These are phyloP conservation scores for Drosophila subquinaria DNA, from an alignment of 2,888 invertebrate genomes.

Conservation along the genomic window DNA sequence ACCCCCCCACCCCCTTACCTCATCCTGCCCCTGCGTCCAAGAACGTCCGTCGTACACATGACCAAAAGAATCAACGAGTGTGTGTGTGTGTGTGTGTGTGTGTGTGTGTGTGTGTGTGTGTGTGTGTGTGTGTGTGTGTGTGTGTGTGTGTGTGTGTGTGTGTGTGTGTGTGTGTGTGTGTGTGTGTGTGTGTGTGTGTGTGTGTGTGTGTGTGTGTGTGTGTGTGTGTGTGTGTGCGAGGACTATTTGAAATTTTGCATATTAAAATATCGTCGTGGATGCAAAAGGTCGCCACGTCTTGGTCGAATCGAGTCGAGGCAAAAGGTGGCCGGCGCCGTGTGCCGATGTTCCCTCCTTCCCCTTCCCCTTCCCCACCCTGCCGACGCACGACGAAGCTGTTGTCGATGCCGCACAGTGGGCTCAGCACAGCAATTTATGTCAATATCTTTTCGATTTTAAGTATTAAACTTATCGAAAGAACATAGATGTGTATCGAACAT, in stretches of 20 bases:
- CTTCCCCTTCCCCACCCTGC: conserved; percentile 26
- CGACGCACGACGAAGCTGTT: conserved; percentile 9
- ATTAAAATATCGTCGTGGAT: conserved; percentile 81
- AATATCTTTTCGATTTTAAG: not conserved
- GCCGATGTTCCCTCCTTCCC: conserved; percentile 35
- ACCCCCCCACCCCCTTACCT: too few species aligned
- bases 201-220: too few species aligned
- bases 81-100: conserved; percentile 25
- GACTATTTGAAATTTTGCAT: conserved; percentile 80
- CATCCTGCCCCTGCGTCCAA: conserved; percentile 23
- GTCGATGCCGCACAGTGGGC: conserved; percentile 34
- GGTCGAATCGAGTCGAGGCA: conserved; percentile 29
- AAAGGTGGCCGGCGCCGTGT: conserved; percentile 64
- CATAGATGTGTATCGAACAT: too few species aligned
- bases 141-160: too few species aligned
- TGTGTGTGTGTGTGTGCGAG: conserved; percentile 34
- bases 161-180: too few species aligned
- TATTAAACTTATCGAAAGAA: not conserved
- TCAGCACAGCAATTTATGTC: not conserved
- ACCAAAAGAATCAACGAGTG: conserved; percentile 68
- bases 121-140: too few species aligned
- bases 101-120: too few species aligned
- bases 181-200: too few species aligned
- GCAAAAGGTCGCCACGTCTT: conserved; percentile 73
- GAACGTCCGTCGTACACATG: conserved; percentile 59